A percentile compares a stretch with the other conserved stretches of the same genome.
phyloP scores from a whole-genome alignment of 2,797 vertebrate species.

The Bradypus variegatus region DNA sequence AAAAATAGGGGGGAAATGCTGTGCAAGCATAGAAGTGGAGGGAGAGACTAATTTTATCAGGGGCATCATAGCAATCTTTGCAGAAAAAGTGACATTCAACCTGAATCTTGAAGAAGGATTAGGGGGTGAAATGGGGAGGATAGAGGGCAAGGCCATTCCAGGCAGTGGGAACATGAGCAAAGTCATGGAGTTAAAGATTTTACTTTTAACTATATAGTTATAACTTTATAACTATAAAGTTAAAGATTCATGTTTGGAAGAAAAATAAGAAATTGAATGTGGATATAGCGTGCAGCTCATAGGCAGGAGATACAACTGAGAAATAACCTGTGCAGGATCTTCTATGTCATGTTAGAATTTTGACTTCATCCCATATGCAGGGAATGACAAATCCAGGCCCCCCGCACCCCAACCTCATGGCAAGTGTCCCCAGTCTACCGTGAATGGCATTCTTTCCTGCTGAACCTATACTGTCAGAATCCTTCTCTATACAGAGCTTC shows the following conservation, averaged over 20 bases:
- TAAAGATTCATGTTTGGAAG: background rate
- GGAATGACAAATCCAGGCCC: background rate
- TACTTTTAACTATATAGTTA: too few species aligned
- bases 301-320: background rate
- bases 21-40: background rate
- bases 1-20: background rate
- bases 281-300: background rate
- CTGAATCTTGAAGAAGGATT: background rate
- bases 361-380: background rate
- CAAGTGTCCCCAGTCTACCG: background rate
- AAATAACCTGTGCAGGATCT: background rate
- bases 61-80: background rate
- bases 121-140: background rate
- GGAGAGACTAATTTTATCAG: slow-evolving; percentile 1
- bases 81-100: background rate
- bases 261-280: background rate
- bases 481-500: background rate
- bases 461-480: background rate
- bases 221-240: too few species aligned
- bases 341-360: background rate
- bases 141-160: background rate
- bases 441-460: background rate
- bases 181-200: background rate
- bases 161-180: background rate
- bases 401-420: background rate